Conservation (phyloP, 2,888 invertebrate species). For the Rhaphigaster nebulosa region DNA sequence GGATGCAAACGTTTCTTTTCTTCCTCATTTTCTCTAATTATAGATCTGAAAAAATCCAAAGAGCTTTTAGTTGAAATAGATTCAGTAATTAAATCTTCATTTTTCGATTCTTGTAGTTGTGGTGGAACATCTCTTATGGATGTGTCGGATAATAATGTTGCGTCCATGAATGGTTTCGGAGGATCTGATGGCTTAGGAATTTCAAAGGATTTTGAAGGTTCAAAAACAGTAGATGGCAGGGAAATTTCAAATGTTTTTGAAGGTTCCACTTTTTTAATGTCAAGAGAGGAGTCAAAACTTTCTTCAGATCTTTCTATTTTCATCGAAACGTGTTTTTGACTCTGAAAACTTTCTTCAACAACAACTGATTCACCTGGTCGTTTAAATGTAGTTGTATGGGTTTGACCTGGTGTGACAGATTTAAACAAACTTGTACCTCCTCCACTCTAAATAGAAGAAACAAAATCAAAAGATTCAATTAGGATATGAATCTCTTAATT, state of each 20-base stretch:
- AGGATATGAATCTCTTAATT: not conserved
- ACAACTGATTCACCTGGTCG: constrained; percentile 59
- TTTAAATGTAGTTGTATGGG: constrained; percentile 57
- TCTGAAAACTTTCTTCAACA: constrained; percentile 66
- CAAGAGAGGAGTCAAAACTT: constrained; percentile 51
- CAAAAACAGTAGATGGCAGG: constrained; percentile 51
- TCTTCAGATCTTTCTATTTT: constrained; percentile 63
- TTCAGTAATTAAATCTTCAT: constrained; percentile 64
- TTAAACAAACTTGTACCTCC: constrained; percentile 53
- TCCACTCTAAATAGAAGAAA: constrained; percentile 56
- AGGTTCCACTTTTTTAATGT: constrained; percentile 57
- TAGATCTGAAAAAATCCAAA: constrained; percentile 77
- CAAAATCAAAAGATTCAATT: constrained; percentile 45
- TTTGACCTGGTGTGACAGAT: constrained; percentile 51
- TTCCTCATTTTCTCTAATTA: constrained; percentile 72
- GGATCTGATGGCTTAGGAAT: constrained; percentile 6
- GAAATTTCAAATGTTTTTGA: constrained; percentile 33
- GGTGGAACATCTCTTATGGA: not conserved
- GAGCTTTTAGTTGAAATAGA: constrained; percentile 77
- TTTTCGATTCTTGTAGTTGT: constrained; percentile 12
- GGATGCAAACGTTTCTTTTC: constrained; percentile 59
- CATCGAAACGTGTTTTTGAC: constrained; percentile 66
- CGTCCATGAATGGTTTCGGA: constrained; percentile 38
- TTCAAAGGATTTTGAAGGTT: constrained; percentile 12
- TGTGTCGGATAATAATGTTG: constrained; percentile 34